A percentile compares a stretch with the other conserved stretches of the same genome.
Conservation (phyloP, 1,140 invertebrate genomes). For the Nomia melanderi region DNA sequence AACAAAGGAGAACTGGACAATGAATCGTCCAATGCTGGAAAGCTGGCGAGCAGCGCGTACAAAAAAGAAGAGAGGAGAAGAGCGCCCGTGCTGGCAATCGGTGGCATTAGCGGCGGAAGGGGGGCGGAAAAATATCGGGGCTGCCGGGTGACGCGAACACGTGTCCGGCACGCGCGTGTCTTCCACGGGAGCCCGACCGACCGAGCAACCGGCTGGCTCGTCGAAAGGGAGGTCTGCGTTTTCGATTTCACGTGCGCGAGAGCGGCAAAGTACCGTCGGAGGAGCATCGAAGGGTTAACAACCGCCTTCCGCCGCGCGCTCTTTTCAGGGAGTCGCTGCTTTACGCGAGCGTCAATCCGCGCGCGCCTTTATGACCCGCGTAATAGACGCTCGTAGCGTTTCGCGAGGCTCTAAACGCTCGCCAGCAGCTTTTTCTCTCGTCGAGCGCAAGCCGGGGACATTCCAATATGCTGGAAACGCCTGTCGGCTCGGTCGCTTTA, state of each 20-base stretch:
- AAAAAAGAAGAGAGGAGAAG: not conserved
- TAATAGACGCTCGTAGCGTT: slow-evolving; percentile 44
- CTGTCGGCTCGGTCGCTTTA: too few relatives aligned
- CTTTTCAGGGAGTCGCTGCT: slow-evolving; percentile 20
- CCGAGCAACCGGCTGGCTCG: too few relatives aligned
- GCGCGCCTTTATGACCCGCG: slow-evolving; percentile 47
- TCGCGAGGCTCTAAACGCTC: not conserved
- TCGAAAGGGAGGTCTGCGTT: slow-evolving; percentile 3
- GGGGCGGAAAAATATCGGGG: slow-evolving; percentile 27
- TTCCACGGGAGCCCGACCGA: slow-evolving; percentile 1
- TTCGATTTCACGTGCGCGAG: slow-evolving; percentile 58
- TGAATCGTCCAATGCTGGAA: slow-evolving; percentile 1
- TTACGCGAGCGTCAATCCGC: slow-evolving; percentile 45
- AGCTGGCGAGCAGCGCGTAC: not conserved
- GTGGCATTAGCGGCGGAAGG: slow-evolving; percentile 8
- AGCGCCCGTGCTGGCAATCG: slow-evolving; percentile 18
- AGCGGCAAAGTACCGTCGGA: slow-evolving; percentile 53
- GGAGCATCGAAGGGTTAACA: slow-evolving; percentile 50
- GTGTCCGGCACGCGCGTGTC: slow-evolving; percentile 54
- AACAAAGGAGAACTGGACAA: not conserved
- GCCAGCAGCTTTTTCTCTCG: not conserved
- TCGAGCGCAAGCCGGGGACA: not conserved
- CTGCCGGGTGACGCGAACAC: slow-evolving; percentile 40
- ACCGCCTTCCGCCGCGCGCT: slow-evolving; percentile 30
- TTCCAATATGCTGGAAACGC: not conserved